Percentiles rank a stretch among this genome's conserved stretches.
Conservation (phyloP, 2,797 vertebrate genomes). For the Chaenodraco wilsoni region DNA sequence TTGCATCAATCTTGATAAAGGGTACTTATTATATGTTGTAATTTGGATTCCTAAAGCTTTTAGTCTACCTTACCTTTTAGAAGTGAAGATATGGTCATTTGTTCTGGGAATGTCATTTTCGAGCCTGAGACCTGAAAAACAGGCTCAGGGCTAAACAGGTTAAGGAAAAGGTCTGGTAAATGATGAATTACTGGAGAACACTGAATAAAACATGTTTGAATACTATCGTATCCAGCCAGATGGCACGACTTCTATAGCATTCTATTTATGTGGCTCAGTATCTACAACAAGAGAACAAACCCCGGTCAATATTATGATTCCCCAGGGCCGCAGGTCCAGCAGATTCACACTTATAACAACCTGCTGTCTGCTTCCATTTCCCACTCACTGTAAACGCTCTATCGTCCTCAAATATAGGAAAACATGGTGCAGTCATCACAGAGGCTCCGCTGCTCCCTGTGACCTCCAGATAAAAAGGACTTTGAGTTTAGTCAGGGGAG, state of each 20-base stretch:
- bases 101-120: no score
- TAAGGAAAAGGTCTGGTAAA: no score
- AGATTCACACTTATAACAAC: slow-evolving; percentile 35
- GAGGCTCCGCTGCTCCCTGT: slow-evolving; percentile 29
- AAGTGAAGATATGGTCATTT: no score
- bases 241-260: background rate
- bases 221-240: background rate
- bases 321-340: slow-evolving; percentile 6
- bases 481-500: slow-evolving; percentile 46
- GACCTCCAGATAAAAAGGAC: slow-evolving; percentile 54
- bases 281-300: slow-evolving; percentile 19
- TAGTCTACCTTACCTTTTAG: no score
- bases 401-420: slow-evolving; percentile 26
- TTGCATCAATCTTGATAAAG: no score
- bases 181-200: no score
- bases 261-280: slow-evolving; percentile 7
- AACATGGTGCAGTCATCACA: slow-evolving; percentile 44
- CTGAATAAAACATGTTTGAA: background rate
- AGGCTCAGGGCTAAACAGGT: no score
- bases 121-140: no score
- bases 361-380: slow-evolving; percentile 23
- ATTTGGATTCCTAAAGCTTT: no score
- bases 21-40: no score
- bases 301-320: slow-evolving; percentile 10
- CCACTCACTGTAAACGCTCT: slow-evolving; percentile 4